These are phyloP conservation scores for Neodiprion pinetum DNA, from an alignment of 1,140 invertebrate genomes.

Conservation along the genomic window DNA sequence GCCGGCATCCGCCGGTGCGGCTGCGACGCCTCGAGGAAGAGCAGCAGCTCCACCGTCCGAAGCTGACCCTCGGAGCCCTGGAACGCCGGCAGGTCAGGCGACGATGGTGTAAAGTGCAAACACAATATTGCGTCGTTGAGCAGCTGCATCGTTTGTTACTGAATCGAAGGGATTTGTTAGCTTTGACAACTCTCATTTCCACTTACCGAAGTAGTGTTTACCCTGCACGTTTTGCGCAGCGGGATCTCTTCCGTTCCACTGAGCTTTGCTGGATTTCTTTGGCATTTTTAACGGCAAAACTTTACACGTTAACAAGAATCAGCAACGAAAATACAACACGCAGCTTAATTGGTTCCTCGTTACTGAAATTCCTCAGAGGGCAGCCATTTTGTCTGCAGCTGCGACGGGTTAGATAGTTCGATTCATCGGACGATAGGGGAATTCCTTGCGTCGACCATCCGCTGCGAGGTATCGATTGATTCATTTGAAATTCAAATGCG, in stretches of 20 bases:
- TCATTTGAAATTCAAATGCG: too few species aligned
- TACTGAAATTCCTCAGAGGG: too few species aligned
- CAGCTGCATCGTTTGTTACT: background rate
- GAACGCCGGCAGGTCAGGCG: constrained; percentile 27
- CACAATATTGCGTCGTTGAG: background rate
- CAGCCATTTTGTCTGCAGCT: too few species aligned
- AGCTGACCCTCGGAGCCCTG: constrained; percentile 45
- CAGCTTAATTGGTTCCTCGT: too few species aligned
- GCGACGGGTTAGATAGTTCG: too few species aligned
- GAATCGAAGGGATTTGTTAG: background rate
- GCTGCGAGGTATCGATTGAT: too few species aligned
- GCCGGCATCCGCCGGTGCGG: constrained; percentile 46
- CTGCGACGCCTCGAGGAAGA: constrained; percentile 48
- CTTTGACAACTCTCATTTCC: background rate
- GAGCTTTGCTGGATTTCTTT: constrained; percentile 31
- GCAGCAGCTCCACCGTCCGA: constrained; percentile 30
- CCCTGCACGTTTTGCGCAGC: constrained; percentile 22
- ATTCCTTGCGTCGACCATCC: too few species aligned
- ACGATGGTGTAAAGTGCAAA: background rate
- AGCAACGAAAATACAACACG: too few species aligned
- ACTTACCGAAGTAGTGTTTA: constrained; percentile 40
- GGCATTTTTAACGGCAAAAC: constrained; percentile 31
- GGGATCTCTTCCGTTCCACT: constrained; percentile 28
- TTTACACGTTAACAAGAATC: too few species aligned
- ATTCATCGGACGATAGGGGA: too few species aligned